Percentiles rank a stretch among this genome's conserved stretches.
Conservation (phyloP, 2,888 invertebrate genomes). For the Amblyjoppa proteus region DNA sequence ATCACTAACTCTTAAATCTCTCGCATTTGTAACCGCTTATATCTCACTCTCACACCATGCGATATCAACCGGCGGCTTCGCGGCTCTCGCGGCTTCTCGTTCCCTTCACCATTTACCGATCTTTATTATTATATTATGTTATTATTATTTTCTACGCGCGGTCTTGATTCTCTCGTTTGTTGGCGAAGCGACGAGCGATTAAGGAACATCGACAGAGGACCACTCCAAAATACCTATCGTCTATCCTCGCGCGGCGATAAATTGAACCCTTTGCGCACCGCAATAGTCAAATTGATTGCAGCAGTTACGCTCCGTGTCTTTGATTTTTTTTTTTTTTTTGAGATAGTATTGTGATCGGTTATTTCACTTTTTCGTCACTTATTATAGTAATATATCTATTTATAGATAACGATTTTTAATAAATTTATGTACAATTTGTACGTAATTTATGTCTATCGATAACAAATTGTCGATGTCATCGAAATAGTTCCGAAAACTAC, state of each 20-base stretch:
- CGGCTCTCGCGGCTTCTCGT: constrained; percentile 1
- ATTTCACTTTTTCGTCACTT: not conserved
- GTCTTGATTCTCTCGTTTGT: constrained; percentile 69
- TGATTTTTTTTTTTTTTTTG: not conserved
- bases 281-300: not conserved
- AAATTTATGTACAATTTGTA: not conserved
- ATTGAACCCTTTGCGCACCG: not conserved
- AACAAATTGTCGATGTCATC: no score
- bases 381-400: not conserved
- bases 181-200: constrained; percentile 56
- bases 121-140: constrained; percentile 23
- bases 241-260: constrained; percentile 6
- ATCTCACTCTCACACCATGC: constrained; percentile 42
- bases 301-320: not conserved
- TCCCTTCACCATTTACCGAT: constrained; percentile 53
- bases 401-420: not conserved
- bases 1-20: constrained; percentile 77
- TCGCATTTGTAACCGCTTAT: constrained; percentile 73
- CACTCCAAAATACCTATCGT: constrained; percentile 40
- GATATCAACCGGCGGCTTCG: constrained; percentile 15
- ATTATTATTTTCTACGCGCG: constrained; percentile 47
- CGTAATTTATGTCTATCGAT: not conserved
- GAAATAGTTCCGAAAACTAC: not conserved
- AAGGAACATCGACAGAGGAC: constrained; percentile 66
- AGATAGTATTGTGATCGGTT: not conserved